phyloP scores from a whole-genome alignment of 2,888 invertebrate species.

The Polyommatus icarus region DNA sequence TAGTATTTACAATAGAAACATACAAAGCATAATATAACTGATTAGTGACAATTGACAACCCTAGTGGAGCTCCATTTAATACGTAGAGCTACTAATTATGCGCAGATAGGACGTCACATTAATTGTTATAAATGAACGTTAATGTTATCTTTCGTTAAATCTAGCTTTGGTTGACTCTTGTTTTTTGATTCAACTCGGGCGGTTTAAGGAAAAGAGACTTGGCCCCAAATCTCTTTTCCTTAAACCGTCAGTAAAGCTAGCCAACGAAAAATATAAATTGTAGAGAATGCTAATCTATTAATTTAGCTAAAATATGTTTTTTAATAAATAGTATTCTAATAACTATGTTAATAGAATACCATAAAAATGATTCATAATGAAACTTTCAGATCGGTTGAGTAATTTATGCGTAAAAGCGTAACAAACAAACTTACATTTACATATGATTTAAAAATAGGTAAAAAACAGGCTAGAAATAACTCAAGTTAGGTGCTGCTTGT shows the following conservation, averaged over 20 bases:
- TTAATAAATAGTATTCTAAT: no score
- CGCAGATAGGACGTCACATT: conserved; percentile 17
- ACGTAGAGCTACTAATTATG: neutral
- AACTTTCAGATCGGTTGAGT: neutral
- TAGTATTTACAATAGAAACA: no score
- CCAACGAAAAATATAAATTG: neutral
- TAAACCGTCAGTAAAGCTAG: neutral
- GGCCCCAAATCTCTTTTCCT: no score
- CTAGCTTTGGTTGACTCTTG: neutral
- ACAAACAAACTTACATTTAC: neutral
- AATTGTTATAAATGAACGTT: conserved; percentile 11
- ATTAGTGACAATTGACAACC: conserved; percentile 3
- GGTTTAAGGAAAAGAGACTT: neutral
- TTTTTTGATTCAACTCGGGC: neutral
- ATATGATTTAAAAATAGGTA: neutral
- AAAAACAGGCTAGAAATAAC: neutral
- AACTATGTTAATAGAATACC: no score
- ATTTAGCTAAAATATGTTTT: no score
- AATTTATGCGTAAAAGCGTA: neutral
- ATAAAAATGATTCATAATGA: no score
- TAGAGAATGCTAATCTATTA: neutral
- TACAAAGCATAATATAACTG: neutral
- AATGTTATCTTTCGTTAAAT: neutral
- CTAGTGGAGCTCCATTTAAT: conserved; percentile 12
- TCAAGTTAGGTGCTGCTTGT: neutral